A percentile compares a stretch with the other conserved stretches of the same genome.
Conservation (phyloP, 2,113 vertebrate genomes). For the Cathartes aura region DNA sequence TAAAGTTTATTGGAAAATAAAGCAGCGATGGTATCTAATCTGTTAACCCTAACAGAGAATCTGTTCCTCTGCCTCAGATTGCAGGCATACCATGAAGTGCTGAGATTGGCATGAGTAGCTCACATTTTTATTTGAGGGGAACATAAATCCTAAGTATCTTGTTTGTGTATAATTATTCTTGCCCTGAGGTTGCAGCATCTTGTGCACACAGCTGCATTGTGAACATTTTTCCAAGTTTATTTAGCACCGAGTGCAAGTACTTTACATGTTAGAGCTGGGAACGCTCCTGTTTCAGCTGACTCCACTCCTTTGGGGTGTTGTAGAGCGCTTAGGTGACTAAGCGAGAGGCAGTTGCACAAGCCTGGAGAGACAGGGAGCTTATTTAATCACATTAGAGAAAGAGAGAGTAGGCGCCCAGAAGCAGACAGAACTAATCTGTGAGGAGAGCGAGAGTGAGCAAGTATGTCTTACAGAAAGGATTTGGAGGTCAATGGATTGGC, state of each 20-base stretch:
- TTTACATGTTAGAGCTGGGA: constrained; percentile 68
- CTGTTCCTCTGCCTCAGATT: background rate
- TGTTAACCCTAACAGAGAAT: background rate
- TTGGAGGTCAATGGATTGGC: background rate
- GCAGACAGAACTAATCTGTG: constrained; percentile 20
- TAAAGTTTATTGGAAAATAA: constrained; percentile 25
- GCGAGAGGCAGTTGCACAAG: constrained; percentile 33
- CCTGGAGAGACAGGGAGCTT: constrained; percentile 44
- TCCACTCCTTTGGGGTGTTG: constrained; percentile 53
- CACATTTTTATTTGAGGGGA: constrained; percentile 57
- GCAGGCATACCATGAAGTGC: background rate
- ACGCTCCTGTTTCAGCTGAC: constrained; percentile 65
- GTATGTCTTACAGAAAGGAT: background rate
- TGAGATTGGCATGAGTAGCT: background rate
- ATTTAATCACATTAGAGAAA: constrained; percentile 42
- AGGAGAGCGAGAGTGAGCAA: background rate
- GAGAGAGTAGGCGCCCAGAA: constrained; percentile 37
- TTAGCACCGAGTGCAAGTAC: constrained; percentile 54
- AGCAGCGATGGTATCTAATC: background rate
- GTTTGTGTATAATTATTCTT: constrained; percentile 56
- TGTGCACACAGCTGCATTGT: constrained; percentile 21
- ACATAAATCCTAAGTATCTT: constrained; percentile 58
- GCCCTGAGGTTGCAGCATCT: constrained; percentile 53
- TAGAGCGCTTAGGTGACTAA: constrained; percentile 58
- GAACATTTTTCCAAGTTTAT: constrained; percentile 68